Evolutionary conservation across 1,140 invertebrate genomes (phyloP).

Genomic region (Adelges cooleyi): DNA sequence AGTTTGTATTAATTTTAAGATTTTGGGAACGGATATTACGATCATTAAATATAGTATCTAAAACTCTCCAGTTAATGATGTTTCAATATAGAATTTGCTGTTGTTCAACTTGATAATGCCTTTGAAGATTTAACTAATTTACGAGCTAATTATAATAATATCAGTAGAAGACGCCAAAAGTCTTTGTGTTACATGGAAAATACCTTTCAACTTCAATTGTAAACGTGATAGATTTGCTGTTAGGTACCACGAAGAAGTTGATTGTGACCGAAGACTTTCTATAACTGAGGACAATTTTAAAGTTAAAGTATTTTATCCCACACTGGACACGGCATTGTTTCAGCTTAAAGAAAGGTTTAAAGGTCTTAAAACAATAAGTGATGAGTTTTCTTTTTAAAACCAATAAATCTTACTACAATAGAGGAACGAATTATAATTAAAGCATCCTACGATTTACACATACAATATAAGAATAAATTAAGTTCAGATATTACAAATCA

Average conservation of each 20-base stretch:
- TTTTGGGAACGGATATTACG: background rate
- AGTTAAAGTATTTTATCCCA: background rate
- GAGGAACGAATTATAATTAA: background rate
- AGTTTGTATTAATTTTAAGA: background rate
- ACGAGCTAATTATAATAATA: background rate
- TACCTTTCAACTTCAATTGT: background rate
- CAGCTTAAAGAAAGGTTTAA: background rate
- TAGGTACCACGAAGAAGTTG: background rate
- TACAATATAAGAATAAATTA: background rate
- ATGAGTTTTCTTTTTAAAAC: background rate
- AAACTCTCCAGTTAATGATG: too few species aligned
- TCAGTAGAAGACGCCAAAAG: background rate
- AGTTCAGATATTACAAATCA: background rate
- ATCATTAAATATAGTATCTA: background rate
- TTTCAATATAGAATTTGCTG: background rate
- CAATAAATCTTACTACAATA: background rate
- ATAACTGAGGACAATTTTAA: slow-evolving; percentile 5
- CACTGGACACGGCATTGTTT: background rate
- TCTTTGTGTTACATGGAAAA: background rate
- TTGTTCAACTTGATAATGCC: background rate
- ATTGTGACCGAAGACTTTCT: background rate
- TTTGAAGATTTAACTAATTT: background rate
- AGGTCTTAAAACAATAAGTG: background rate
- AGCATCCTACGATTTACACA: background rate
- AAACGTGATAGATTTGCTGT: background rate